Base-by-base conservation (phyloP, 2,797 vertebrate species). In the Acanthopagrus latus region DNA sequence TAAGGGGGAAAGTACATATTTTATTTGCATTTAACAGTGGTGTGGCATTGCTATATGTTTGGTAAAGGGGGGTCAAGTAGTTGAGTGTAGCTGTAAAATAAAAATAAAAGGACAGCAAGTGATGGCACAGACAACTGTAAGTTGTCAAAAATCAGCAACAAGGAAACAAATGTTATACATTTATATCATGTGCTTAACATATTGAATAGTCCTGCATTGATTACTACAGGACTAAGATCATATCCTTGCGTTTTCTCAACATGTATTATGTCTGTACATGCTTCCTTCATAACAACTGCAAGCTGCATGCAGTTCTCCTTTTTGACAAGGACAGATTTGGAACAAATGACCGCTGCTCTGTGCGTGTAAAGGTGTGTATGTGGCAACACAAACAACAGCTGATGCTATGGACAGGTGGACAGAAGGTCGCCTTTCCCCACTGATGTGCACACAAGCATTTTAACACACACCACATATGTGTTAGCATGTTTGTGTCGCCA, bases 401-500 rank as follows among this genome's bases (percentile, higher is more conserved):
- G 80, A 87, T 64, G 63, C 80, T 41, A 13, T 78, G 87, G 88
- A 86, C 86, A 93, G 92, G 86, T 93, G 89, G 83, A 84, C 71
- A 82, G 69, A 86, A 84, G 83, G 83, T 84, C 65, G 43, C 82
- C 72, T 69, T 74, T 78, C 76, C 78, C 79, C 73, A 69, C 64
- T 62, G 59, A 75, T 73, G 44, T 71, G 7, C 72, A 64, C 54
- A 41, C 74, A 80, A 80, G 80, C 68, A 82, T 63, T 68, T 68
- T 56, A 84, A 74, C 66, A 71, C 64, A 52, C 66, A 83, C 66
- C 67, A 70, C 55, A 60, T 73, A 74, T 50, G 41, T 69, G 64
- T 75, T 47, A 72, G 63, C 50, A 68, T 55, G 48, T 64, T 44
- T 48, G 20, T 6, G 8, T 59, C 27, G 51, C 68, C 55, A 71